Conservation (phyloP, 2,888 invertebrate species). For the Epirrita christyi region DNA sequence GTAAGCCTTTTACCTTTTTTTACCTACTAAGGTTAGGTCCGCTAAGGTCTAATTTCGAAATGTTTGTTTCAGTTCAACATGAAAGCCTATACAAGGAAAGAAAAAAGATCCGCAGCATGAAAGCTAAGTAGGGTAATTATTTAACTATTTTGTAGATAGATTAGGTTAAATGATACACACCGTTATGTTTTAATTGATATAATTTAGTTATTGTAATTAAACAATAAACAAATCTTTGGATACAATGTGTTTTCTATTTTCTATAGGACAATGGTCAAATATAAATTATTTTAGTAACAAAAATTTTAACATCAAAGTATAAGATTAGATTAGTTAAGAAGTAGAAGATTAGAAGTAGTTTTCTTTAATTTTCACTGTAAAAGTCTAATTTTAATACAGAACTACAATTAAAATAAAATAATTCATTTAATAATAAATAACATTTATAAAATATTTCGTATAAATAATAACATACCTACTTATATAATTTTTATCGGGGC, state of each 20-base stretch:
- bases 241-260: conserved; percentile 66
- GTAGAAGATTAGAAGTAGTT: too few relatives aligned
- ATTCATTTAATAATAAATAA: conserved; percentile 16
- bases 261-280: conserved; percentile 32
- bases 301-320: too few relatives aligned
- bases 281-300: conserved; percentile 1
- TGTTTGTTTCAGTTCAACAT: conserved; percentile 87
- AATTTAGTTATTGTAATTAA: conserved; percentile 75
- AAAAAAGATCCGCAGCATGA: conserved; percentile 90
- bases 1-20: too few relatives aligned
- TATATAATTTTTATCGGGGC: conserved; percentile 2
- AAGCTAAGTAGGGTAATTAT: conserved; percentile 53
- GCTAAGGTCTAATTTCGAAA: conserved; percentile 3
- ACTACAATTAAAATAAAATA: too few relatives aligned
- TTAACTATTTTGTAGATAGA: conserved; percentile 39
- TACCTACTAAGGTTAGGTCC: too few relatives aligned
- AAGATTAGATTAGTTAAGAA: too few relatives aligned
- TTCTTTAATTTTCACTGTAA: not conserved
- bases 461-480: conserved; percentile 33
- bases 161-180: conserved; percentile 54
- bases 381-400: conserved; percentile 3
- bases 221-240: conserved; percentile 78
- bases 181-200: conserved; percentile 58
- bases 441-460: conserved; percentile 8
- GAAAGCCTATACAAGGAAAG: conserved; percentile 85